Evolutionary conservation across 2,113 vertebrate genomes (phyloP).

Genomic region (Pygathrix nemaeus): DNA sequence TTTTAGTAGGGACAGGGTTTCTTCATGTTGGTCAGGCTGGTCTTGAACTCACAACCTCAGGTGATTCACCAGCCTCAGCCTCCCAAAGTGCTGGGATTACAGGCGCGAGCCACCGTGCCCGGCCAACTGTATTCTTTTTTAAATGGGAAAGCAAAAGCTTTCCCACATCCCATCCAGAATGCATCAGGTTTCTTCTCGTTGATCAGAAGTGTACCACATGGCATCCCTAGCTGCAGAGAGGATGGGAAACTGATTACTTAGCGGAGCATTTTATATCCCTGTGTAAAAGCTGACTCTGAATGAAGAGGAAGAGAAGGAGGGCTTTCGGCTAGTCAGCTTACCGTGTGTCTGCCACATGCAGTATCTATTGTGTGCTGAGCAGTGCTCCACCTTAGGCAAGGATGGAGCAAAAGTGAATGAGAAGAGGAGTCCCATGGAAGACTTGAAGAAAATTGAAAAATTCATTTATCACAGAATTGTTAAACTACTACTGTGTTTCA

Average conservation of each 20-base stretch:
- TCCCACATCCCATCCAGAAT: background rate
- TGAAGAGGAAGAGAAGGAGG: background rate
- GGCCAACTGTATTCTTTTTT: background rate
- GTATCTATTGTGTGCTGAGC: background rate
- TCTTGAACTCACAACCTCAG: no score
- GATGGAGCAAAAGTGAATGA: background rate
- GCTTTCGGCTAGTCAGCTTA: background rate
- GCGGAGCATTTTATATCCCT: background rate
- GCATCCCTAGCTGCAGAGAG: background rate
- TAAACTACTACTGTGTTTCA: background rate
- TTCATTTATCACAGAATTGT: background rate
- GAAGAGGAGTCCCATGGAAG: background rate
- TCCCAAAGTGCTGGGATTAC: no score
- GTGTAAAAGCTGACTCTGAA: background rate
- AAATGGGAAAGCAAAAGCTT: background rate
- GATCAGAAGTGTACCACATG: background rate
- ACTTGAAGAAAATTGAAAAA: background rate
- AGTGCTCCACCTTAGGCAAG: background rate
- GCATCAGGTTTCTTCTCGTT: background rate
- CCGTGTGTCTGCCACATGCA: background rate
- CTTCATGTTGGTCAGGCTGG: no score
- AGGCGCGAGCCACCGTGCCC: no score
- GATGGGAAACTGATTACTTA: background rate
- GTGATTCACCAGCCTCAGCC: no score
- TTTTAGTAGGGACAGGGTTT: no score